Evolutionary conservation across 2,797 vertebrate species (phyloP), one percentile per base, ranked within the genome.

Genomic region (Alcedo atthis): DNA sequence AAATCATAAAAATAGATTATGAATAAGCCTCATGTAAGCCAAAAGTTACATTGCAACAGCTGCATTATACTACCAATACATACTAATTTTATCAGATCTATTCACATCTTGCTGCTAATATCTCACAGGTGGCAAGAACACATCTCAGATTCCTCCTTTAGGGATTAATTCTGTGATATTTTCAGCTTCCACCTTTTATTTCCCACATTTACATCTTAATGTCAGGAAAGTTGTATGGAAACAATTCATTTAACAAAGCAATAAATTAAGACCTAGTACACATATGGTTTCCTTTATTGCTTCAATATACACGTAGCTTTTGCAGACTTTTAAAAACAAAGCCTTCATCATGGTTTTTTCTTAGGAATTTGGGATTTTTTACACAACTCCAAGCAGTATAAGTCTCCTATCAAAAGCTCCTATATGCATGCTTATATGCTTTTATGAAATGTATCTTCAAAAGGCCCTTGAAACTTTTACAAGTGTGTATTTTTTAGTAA

Each of bases 1-100:
- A 92, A 95, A 96, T 76, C 95, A 88, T 89, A 84, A 95, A 90
- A 91, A 63, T 94, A 93, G 89, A 81, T 96, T 88, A 91, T 95
- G 94, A 91, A 94, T 94, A 97, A 97, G 92, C 92, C 80, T 86
- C 59, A 4, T 74, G 73, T 89, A 90, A 94, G 77, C 89, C 96
- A 95, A 95, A 94, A 93, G 76, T 94, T 95, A 78, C 78, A 0
- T 80, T 85, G 81, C 84, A 92, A 81, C 94, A 96, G 93, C 94
- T 96, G 96, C 90, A 10, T 71, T 91, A 86, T 75, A 81, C 88
- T 90, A 82, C 81, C 24, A 82, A 43, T 64, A 48, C 20, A 9
- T 22, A 54, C 61, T 91, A 92, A 91, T 92, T 95, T 93, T 95
- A 91, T 87, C 91, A 87, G 66, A 78, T 82, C 88, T 96, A 89